Base-by-base conservation (phyloP, 2,888 invertebrate species). In the Thalpophila matura region DNA sequence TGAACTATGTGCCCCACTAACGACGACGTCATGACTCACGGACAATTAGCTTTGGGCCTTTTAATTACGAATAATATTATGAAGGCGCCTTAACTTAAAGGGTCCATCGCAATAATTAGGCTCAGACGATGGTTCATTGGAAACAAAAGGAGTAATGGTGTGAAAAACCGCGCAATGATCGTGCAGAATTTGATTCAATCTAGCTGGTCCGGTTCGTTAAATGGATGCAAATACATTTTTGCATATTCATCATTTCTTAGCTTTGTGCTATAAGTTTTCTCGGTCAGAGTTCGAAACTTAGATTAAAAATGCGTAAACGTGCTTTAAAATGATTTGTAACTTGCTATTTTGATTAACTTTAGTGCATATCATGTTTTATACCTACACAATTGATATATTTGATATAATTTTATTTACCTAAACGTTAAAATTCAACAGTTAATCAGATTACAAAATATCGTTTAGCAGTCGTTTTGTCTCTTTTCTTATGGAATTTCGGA, bases 21-120 rank as follows among this genome's bases (percentile, higher is more conserved):
- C 83, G 89, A 88, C 81, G 84, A 81, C 84, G 83, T 83, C 84
- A 85, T 81, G 86, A 74, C 81, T 89, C 83, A 91, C 89, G 89
- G 89, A 87, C 89, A 92, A 93, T 94, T 94, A 92, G 86, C 87
- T 87, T 74, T 73, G 84, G 84, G 80, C 86, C 89, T 88, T 91
- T 89, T 92, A 92, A 92, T 93, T 91, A 89, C 86, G 86, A 86
- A 88, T 89, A 90, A 92, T 91, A 90, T 91, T 88, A 91, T 89
- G 86, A 87, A 86, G 81, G 85, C 88, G 86, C 88, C 84, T 85
- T 83, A 84, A 85, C 82, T 87, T 85, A 87, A 88, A 88, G 87
- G 83, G 85, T 83, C 67, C 84, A 86, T 83, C 82, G 80, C 88
- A 89, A 91, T 92, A 93, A 93, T 94, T 93, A 93, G 89, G 86